Percentiles rank a stretch among this genome's conserved stretches.
Conservation (phyloP, 2,113 vertebrate genomes). For the Desmodus rotundus region DNA sequence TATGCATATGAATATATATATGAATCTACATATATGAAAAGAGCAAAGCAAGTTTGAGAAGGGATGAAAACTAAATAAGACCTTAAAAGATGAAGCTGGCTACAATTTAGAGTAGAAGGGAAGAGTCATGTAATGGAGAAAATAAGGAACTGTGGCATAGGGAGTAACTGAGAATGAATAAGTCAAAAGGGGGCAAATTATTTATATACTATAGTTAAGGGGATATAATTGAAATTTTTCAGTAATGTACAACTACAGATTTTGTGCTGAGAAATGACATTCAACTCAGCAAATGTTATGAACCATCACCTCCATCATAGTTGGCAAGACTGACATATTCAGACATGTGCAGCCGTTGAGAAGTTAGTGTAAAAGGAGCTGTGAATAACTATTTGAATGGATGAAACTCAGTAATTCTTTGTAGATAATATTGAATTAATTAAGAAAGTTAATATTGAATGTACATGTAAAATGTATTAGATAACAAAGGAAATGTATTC, state of each 20-base stretch:
- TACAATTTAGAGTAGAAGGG: not conserved
- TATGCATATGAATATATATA: not conserved
- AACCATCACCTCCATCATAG: not conserved
- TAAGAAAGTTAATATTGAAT: not conserved
- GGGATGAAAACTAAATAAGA: not conserved
- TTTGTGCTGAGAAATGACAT: not conserved
- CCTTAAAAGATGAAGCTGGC: not conserved
- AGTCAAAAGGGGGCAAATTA: not conserved
- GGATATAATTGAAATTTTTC: not conserved
- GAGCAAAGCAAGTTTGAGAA: not conserved
- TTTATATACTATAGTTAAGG: not conserved
- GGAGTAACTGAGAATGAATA: not conserved
- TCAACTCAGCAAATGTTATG: not conserved
- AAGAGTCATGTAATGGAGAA: too few relatives aligned
- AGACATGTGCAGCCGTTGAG: not conserved
- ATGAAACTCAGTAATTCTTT: not conserved
- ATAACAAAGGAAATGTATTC: not conserved
- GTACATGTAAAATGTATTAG: not conserved
- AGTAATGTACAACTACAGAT: not conserved
- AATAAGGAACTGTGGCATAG: accelerated
- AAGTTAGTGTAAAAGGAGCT: not conserved
- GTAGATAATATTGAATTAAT: not conserved
- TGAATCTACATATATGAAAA: not conserved
- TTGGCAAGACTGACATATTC: not conserved
- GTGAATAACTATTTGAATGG: not conserved